Conservation (phyloP, 1,140 invertebrate species). For the Ceratosolen solmsi region DNA sequence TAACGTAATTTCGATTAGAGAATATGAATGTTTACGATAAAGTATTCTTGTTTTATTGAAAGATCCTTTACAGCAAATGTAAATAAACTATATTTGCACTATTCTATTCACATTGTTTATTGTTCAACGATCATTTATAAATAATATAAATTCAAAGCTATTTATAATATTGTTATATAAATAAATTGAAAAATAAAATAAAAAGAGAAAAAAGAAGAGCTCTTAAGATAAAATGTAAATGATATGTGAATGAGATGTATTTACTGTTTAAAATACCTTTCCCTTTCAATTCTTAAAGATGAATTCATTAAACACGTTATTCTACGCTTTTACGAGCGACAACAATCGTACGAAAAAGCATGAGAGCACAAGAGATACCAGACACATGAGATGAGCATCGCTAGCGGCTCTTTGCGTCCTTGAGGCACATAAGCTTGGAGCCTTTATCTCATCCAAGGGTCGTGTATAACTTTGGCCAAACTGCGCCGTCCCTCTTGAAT, state of each 20-base stretch:
- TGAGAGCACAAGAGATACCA: neutral
- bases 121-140: conserved; percentile 6
- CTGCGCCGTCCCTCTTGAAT: neutral
- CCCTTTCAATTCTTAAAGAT: conserved; percentile 40
- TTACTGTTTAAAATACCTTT: conserved; percentile 5
- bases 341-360: neutral
- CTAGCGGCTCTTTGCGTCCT: neutral
- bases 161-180: conserved; percentile 20
- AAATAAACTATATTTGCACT: conserved; percentile 36
- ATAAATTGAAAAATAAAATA: too few relatives aligned
- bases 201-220: too few relatives aligned
- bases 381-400: neutral
- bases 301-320: conserved; percentile 49
- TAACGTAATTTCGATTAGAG: conserved; percentile 1
- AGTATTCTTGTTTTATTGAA: neutral
- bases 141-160: conserved; percentile 1
- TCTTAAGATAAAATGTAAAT: conserved; percentile 20
- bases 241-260: neutral
- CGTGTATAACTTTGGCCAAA: neutral
- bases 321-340: conserved; percentile 46
- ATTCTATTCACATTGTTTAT: neutral
- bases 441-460: conserved; percentile 41
- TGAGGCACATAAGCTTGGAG: conserved; percentile 7
- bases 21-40: neutral
- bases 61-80: conserved; percentile 5